phyloP scores from a whole-genome alignment of 2,113 vertebrate genomes.

The Alouatta palliata region DNA sequence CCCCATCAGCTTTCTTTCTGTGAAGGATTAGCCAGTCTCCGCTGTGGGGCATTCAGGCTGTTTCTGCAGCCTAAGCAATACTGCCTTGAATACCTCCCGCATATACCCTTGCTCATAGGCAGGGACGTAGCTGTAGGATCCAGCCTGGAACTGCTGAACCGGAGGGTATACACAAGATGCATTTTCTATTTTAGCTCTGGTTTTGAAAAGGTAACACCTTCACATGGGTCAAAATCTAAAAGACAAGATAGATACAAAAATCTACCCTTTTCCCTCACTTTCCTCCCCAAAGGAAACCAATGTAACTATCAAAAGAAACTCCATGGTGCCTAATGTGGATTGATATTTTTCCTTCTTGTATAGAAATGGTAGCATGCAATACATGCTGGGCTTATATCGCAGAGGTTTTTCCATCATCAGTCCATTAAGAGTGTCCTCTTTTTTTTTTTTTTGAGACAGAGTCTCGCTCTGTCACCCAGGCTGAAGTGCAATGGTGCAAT shows the following conservation, averaged over 20 bases:
- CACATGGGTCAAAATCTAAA: neutral
- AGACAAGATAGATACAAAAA: neutral
- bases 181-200: neutral
- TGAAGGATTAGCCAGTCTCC: neutral
- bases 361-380: neutral
- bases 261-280: neutral
- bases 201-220: neutral
- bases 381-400: neutral
- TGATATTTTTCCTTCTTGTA: neutral
- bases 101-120: neutral
- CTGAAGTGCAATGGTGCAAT: no score
- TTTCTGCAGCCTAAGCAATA: neutral
- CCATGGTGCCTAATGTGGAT: neutral
- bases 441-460: no score
- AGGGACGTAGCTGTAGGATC: neutral
- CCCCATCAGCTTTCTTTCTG: neutral
- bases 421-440: neutral
- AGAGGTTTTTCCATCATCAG: neutral
- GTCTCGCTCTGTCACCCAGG: no score
- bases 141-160: neutral
- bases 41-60: fast-evolving
- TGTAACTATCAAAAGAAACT: neutral
- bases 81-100: neutral
- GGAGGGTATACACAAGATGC: neutral
- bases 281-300: neutral